Conservation (phyloP, 1,140 invertebrate species). For the Drepana arcuata region DNA sequence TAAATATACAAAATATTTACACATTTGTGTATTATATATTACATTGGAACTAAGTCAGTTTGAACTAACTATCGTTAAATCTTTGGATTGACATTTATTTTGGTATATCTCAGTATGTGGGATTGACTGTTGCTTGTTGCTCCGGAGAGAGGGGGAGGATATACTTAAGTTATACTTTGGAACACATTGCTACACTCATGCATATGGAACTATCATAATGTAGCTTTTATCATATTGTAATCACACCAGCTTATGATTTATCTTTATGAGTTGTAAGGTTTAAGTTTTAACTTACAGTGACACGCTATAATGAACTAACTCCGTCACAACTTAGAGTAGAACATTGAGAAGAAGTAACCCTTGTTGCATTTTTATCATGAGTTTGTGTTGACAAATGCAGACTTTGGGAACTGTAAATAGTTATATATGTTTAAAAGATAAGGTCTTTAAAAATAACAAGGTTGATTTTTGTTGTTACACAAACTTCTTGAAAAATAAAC, state of each 20-base stretch:
- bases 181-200: constrained; percentile 47
- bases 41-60: constrained; percentile 53
- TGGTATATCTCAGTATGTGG: no score
- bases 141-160: constrained; percentile 29
- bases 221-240: constrained; percentile 65
- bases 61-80: no score
- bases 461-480: constrained; percentile 72
- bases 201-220: constrained; percentile 54
- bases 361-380: constrained; percentile 67
- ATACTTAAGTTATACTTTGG: constrained; percentile 42
- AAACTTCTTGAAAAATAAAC: constrained; percentile 70
- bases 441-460: constrained; percentile 64
- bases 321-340: constrained; percentile 66
- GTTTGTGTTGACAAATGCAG: constrained; percentile 65
- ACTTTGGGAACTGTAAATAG: constrained; percentile 69
- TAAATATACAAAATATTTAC: constrained; percentile 74
- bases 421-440: constrained; percentile 69
- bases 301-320: constrained; percentile 57
- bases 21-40: constrained; percentile 70
- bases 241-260: constrained; percentile 57
- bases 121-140: no score
- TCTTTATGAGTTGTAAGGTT: constrained; percentile 38
- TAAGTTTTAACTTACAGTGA: constrained; percentile 60
- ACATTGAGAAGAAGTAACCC: constrained; percentile 59
- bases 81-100: no score